Base-by-base conservation (phyloP, 1,140 invertebrate species). In the Archivesica marissinica region DNA sequence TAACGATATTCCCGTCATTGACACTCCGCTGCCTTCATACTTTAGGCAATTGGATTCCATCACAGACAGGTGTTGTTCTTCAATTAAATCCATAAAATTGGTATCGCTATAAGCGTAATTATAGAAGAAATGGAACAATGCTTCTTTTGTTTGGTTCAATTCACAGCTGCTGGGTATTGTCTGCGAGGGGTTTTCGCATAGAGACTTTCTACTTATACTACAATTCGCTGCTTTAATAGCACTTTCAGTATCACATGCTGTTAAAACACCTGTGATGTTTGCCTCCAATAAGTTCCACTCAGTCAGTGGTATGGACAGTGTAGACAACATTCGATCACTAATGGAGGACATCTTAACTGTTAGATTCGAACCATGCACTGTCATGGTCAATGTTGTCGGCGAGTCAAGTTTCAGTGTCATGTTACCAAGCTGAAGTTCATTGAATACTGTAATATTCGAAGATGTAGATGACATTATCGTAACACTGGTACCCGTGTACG, bases 41-140 rank as follows among this genome's bases (percentile, higher is more conserved):
- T 59, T 47, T 28, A 83, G 38, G 80, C 80, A 83, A 70, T 83
- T 83, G 0, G 80, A 72, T 64, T 70, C 68, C 56, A 83, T 44
- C 20, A 70, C 44, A 17, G 80, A 83, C 9, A 83, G 52, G 33
- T 75, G 64, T 39, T 41, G 35, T 9, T 70, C 20, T 50, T 83
- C 80, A 64, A 83, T 72, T 15, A 56, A 44, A 15, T 74, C 80
- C 50, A 56, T 83, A 33, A 83, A 83, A 28, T 7, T 41, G 17
- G 64, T 44, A 30, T 83, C 54, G 13, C 30, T 59, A 30, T 83
- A 83, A 7, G 41, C 54, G 0, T 20, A 25, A 13, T 74, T 83
- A 30, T 56, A 41, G 15, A 83, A 17, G 39, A 41, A 83, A 0
- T 30, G 44, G 25, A 33, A 23, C 0, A 83, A 47, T 61, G 80